Conservation (phyloP, 2,113 vertebrate species). For the Coreoperca whiteheadi region DNA sequence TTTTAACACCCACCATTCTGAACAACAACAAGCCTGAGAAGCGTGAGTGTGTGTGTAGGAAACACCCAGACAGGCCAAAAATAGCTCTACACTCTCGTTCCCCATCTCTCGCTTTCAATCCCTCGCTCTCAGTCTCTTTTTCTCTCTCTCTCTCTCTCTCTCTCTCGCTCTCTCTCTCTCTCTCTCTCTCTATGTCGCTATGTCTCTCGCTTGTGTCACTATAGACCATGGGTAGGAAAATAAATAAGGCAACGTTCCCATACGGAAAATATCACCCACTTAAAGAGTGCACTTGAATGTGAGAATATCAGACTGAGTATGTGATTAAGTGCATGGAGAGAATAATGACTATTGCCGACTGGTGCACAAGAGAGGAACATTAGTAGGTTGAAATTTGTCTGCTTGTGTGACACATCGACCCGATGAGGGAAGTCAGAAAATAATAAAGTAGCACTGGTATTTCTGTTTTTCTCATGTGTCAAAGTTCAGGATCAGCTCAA, state of each 20-base stretch:
- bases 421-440: background rate
- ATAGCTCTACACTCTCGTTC: slow-evolving; percentile 65
- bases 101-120: slow-evolving; percentile 68
- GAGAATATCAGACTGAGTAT: slow-evolving; percentile 44
- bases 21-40: slow-evolving; percentile 70
- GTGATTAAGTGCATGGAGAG: slow-evolving; percentile 46
- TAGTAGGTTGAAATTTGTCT: slow-evolving; percentile 28
- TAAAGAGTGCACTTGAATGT: slow-evolving; percentile 29
- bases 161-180: slow-evolving; percentile 24
- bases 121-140: slow-evolving; percentile 19
- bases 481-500: background rate
- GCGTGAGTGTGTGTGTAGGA: slow-evolving; percentile 70
- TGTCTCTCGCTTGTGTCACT: slow-evolving; percentile 46
- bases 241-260: slow-evolving; percentile 51
- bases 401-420: slow-evolving; percentile 16
- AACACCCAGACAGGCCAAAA: slow-evolving; percentile 76
- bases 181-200: slow-evolving; percentile 1
- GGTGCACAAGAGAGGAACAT: slow-evolving; percentile 42
- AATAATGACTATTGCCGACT: slow-evolving; percentile 49
- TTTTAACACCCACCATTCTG: slow-evolving; percentile 72
- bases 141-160: slow-evolving; percentile 17
- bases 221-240: slow-evolving; percentile 49
- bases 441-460: background rate
- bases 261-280: slow-evolving; percentile 71
- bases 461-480: background rate